Evolutionary conservation across 2,797 vertebrate genomes (phyloP).

Genomic region (Limosa lapponica): DNA sequence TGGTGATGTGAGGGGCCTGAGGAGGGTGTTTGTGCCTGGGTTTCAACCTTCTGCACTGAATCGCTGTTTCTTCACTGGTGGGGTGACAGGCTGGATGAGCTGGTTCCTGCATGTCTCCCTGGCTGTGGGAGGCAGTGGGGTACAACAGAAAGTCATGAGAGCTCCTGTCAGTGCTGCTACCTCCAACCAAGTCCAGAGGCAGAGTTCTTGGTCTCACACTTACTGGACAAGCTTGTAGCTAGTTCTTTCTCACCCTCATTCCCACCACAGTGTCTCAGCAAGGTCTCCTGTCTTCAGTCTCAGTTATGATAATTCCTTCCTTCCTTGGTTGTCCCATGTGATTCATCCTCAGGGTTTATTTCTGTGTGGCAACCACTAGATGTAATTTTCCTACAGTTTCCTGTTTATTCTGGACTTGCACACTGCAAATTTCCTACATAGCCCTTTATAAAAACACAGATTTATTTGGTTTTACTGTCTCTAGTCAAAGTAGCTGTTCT

Average conservation of each 20-base stretch:
- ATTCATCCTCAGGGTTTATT: background rate
- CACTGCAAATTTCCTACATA: background rate
- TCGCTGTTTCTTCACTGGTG: accelerated
- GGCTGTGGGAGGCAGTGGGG: background rate
- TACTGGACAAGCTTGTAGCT: background rate
- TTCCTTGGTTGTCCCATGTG: background rate
- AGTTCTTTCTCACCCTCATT: background rate
- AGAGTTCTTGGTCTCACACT: background rate
- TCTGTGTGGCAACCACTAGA: background rate
- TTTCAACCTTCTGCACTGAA: background rate
- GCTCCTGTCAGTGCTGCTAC: background rate
- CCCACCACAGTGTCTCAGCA: background rate
- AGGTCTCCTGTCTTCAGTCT: background rate
- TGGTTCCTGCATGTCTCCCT: background rate
- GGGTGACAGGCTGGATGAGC: background rate
- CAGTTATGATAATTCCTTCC: background rate
- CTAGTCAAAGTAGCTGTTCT: background rate
- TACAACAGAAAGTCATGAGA: background rate
- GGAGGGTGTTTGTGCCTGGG: background rate
- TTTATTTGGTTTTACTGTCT: slow-evolving; percentile 24
- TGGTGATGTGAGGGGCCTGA: background rate
- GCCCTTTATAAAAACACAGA: background rate
- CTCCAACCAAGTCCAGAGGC: background rate
- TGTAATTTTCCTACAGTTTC: background rate
- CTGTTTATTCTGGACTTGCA: slow-evolving; percentile 24